Conservation (phyloP, 2,113 vertebrate genomes). For the Leuciscus idus region DNA sequence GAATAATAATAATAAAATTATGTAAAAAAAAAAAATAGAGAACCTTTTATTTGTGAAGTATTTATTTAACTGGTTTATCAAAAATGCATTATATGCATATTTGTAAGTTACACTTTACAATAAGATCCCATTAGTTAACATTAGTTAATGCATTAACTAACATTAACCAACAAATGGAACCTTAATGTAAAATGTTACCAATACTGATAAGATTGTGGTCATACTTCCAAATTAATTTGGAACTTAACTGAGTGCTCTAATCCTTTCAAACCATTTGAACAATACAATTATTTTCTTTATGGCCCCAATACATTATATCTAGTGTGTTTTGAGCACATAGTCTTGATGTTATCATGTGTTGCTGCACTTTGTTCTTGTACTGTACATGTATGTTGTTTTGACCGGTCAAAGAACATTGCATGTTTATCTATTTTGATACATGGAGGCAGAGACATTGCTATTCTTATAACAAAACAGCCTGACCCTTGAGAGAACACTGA, state of each 20-base stretch:
- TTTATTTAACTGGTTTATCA: neutral
- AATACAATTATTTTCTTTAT: neutral
- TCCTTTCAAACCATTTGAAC: no score
- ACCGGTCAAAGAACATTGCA: neutral
- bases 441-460: neutral
- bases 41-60: neutral
- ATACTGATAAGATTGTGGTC: neutral
- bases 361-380: neutral
- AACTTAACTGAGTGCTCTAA: neutral
- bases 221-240: neutral
- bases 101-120: no score
- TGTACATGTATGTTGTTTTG: neutral
- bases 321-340: neutral
- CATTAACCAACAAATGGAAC: no score
- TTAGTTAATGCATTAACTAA: no score
- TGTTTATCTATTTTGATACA: constrained; percentile 23
- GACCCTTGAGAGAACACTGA: neutral
- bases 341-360: neutral
- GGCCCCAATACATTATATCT: neutral
- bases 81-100: neutral
- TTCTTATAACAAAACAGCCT: constrained; percentile 22
- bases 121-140: no score
- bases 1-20: neutral
- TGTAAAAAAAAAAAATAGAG: neutral
- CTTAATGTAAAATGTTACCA: no score